Evolutionary conservation across 2,888 invertebrate genomes (phyloP).

Genomic region (Andrena bicolor): DNA sequence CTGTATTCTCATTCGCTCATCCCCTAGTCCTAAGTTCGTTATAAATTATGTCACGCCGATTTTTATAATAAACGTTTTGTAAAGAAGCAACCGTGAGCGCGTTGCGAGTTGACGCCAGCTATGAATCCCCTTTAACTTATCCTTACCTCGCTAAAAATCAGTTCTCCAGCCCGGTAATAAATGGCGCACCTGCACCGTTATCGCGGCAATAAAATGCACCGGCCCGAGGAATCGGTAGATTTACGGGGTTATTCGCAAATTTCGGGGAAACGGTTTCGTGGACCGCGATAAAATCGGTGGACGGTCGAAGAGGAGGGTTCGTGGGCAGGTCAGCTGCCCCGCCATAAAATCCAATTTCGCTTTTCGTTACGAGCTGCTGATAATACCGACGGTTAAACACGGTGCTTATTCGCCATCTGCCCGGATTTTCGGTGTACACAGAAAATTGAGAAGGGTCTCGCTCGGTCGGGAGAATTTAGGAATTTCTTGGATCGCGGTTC

Average conservation of each 20-base stretch:
- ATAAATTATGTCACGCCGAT: constrained; percentile 66
- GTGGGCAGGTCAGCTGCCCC: constrained; percentile 15
- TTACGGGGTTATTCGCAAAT: neutral
- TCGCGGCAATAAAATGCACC: neutral
- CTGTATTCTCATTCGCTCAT: constrained; percentile 52
- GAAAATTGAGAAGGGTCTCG: constrained; percentile 48
- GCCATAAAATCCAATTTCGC: constrained; percentile 47
- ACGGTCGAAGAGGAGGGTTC: neutral
- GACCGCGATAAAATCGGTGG: constrained; percentile 27
- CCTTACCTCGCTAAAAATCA: neutral
- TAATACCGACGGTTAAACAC: constrained; percentile 42
- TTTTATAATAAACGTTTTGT: constrained; percentile 78
- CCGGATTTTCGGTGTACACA: constrained; percentile 35
- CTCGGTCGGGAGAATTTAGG: constrained; percentile 46
- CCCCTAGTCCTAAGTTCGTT: constrained; percentile 66
- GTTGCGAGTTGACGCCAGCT: constrained; percentile 6
- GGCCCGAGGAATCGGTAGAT: neutral
- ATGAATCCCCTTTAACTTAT: constrained; percentile 7
- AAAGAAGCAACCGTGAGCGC: constrained; percentile 47
- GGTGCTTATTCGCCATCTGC: constrained; percentile 52
- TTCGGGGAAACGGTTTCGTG: constrained; percentile 15
- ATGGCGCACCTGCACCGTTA: neutral
- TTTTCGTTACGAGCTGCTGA: constrained; percentile 45
- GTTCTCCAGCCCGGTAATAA: neutral
- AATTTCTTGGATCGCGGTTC: constrained; percentile 45